phyloP scores from a whole-genome alignment of 92 coral and sea anemone species.

The Porites rus region DNA sequence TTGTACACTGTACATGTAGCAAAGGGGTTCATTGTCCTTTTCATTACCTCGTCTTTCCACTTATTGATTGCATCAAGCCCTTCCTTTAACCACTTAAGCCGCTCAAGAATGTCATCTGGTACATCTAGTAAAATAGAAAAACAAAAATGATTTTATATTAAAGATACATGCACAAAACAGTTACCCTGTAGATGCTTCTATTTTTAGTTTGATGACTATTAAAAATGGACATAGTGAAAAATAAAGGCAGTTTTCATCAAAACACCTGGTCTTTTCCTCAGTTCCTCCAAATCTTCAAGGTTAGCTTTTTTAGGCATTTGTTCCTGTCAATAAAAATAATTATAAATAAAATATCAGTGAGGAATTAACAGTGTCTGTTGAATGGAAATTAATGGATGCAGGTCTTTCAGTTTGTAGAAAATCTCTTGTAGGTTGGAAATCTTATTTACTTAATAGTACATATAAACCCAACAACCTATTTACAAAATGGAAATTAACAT shows the following conservation, averaged over 20 bases:
- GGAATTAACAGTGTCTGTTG: neutral
- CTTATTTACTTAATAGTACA: no score
- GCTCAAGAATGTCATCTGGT: conserved; percentile 91
- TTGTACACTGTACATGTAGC: neutral
- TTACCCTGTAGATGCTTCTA: neutral
- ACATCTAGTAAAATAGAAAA: conserved; percentile 64
- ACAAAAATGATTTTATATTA: neutral
- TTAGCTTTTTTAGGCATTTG: conserved; percentile 97
- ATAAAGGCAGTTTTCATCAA: conserved; percentile 5
- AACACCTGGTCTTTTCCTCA: conserved; percentile 86
- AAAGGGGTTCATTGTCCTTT: no score
- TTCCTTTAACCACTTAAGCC: conserved; percentile 78
- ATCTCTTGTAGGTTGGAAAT: no score
- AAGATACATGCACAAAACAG: neutral
- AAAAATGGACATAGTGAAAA: no score
- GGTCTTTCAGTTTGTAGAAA: no score
- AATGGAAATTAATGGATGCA: no score
- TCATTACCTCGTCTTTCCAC: conserved; percentile 94
- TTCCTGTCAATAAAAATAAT: conserved; percentile 56
- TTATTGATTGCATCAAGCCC: conserved; percentile 80
- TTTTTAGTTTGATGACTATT: no score
- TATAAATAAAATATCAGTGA: no score
- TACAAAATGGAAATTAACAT: no score
- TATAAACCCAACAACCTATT: no score
- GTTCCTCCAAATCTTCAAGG: conserved; percentile 89